Percentiles rank a stretch among this genome's conserved stretches.
Evolutionary conservation across 2,888 invertebrate species (phyloP).

Genomic region (Dicyrtomina minuta): DNA sequence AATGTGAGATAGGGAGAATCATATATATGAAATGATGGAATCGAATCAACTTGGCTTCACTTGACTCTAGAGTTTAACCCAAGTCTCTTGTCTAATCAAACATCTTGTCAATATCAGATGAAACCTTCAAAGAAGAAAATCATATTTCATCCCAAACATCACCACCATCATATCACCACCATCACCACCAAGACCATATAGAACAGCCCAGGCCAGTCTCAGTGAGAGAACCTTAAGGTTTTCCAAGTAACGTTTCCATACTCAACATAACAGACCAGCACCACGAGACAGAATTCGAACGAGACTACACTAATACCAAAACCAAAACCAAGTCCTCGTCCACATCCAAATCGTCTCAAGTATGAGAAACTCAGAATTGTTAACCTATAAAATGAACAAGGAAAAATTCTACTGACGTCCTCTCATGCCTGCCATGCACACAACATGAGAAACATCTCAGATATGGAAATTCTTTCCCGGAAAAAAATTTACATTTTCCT

Average conservation of each 20-base stretch:
- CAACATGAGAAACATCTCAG: conserved; percentile 29
- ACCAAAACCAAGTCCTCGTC: no score
- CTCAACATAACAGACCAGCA: not conserved
- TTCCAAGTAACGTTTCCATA: not conserved
- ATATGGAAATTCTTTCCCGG: conserved; percentile 33
- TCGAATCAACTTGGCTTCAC: not conserved
- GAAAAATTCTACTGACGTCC: conserved; percentile 24
- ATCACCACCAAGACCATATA: not conserved
- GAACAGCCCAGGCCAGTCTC: not conserved
- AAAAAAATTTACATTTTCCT: conserved; percentile 33
- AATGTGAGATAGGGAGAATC: no score
- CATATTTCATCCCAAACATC: conserved; percentile 39
- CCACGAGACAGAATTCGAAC: no score
- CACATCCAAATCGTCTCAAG: no score
- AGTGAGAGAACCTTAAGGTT: not conserved
- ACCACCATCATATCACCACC: conserved; percentile 15
- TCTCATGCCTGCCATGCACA: conserved; percentile 25
- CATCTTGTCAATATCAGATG: conserved; percentile 45
- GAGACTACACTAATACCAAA: no score
- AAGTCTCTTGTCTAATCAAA: conserved; percentile 37
- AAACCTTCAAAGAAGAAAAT: conserved; percentile 33
- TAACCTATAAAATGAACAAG: conserved; percentile 24
- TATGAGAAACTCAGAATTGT: conserved; percentile 15
- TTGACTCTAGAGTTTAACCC: conserved; percentile 7
- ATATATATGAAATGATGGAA: no score